Percentiles rank a stretch among this genome's conserved stretches.
These are phyloP conservation scores for Phenganax marumi DNA, from an alignment of 92 coral and sea anemone species.

Conservation along the genomic window DNA sequence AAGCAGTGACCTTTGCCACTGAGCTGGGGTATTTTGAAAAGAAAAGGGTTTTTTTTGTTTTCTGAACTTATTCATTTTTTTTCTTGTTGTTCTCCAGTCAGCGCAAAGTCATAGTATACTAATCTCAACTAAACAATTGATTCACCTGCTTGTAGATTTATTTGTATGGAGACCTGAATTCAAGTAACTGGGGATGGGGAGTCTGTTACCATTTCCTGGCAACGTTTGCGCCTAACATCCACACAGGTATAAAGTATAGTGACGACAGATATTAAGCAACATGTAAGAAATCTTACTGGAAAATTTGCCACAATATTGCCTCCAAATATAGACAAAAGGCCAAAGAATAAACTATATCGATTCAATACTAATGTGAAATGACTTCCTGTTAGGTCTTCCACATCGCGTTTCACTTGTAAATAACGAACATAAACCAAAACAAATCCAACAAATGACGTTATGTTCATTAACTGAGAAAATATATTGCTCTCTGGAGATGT, in stretches of 20 bases:
- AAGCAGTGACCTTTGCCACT: too few relatives aligned
- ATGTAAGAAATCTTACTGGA: conserved; percentile 62
- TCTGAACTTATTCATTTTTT: too few relatives aligned
- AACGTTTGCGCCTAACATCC: too few relatives aligned
- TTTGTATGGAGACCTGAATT: too few relatives aligned
- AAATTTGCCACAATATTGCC: conserved; percentile 81
- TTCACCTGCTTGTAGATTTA: too few relatives aligned
- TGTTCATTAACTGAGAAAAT: conserved; percentile 72
- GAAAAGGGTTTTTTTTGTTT: too few relatives aligned
- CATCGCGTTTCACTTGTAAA: conserved; percentile 82
- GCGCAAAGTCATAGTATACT: too few relatives aligned
- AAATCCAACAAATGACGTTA: conserved; percentile 62
- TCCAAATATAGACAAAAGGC: conserved; percentile 67
- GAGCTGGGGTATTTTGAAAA: too few relatives aligned
- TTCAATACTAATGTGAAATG: conserved; percentile 64
- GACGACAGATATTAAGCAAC: background rate
- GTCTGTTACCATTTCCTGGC: too few relatives aligned
- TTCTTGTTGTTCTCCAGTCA: too few relatives aligned
- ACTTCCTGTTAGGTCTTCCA: conserved; percentile 78
- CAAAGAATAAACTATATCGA: conserved; percentile 62
- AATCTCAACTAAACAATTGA: too few relatives aligned
- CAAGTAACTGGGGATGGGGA: too few relatives aligned
- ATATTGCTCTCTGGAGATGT: conserved; percentile 76
- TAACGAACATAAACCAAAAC: conserved; percentile 67
- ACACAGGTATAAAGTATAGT: background rate